phyloP scores from a whole-genome alignment of 2,888 invertebrate species.

The Galerucella calmariensis region DNA sequence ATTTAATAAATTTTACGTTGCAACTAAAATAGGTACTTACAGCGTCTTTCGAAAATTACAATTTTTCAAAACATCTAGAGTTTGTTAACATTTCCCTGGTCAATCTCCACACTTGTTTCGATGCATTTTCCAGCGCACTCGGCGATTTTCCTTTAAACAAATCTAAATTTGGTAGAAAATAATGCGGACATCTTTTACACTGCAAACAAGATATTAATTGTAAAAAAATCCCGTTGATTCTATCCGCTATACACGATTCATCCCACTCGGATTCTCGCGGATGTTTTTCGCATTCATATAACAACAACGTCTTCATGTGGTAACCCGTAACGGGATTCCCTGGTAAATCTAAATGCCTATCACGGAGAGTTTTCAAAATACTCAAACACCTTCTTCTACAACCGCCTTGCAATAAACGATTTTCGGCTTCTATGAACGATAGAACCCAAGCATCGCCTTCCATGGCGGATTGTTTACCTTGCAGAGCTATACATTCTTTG shows the following conservation, averaged over 20 bases:
- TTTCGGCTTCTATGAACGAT: constrained; percentile 82
- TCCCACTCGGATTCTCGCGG: constrained; percentile 85
- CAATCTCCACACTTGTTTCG: constrained; percentile 83
- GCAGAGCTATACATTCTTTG: constrained; percentile 75
- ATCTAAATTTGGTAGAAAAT: constrained; percentile 84
- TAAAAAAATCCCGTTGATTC: constrained; percentile 83
- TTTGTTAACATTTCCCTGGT: constrained; percentile 83
- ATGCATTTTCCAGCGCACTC: constrained; percentile 80
- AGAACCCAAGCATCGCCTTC: constrained; percentile 90
- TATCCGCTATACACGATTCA: constrained; percentile 80
- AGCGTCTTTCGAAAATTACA: constrained; percentile 64
- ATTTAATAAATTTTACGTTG: constrained; percentile 4
- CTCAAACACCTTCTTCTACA: constrained; percentile 75
- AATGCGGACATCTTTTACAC: constrained; percentile 85
- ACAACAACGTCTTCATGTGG: constrained; percentile 79
- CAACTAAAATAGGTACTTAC: constrained; percentile 37
- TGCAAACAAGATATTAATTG: constrained; percentile 88
- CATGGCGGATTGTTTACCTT: constrained; percentile 79
- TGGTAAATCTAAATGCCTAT: constrained; percentile 80
- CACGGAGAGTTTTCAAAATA: constrained; percentile 81
- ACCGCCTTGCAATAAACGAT: constrained; percentile 76
- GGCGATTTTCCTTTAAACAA: constrained; percentile 83
- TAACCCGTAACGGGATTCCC: constrained; percentile 82
- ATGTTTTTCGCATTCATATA: constrained; percentile 90
- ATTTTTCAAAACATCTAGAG: constrained; percentile 80